Evolutionary conservation across 2,797 vertebrate species (phyloP), one percentile per base, ranked within the genome.

Genomic region (Platyrinchus mystaceus): DNA sequence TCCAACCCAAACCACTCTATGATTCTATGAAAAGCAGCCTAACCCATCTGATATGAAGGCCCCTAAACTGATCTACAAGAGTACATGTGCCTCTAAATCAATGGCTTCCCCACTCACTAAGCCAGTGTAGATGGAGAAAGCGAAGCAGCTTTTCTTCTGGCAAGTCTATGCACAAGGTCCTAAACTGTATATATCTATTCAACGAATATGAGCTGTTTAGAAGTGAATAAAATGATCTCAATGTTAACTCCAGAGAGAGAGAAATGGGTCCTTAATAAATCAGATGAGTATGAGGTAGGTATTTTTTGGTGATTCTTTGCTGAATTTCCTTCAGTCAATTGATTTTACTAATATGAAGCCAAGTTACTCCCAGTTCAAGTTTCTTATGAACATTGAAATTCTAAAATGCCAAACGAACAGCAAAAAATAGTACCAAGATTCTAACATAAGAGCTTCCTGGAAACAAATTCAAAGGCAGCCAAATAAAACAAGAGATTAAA

Each of bases 401-500:
- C n/a, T 71, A 49, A 89, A 89, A 83, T 82, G 26, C n/a, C 56
- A 87, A 87, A 79, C 18, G 7, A 86, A 21, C 19, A 56, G 3
- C 9, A 81, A 27, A 50, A 75, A 47, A 55, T 34, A 75, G 16
- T 59, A 47, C 64, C 30, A 67, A 14, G 16, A 82, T 74, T 92
- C 78, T 77, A 94, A 67, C 34, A 46, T 6, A 74, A 55, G 46
- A 87, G 81, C 53, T 96, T 78, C 75, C 75, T 75, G 47, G 93
- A 87, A 94, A 91, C 7, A 5, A 85, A 92, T 87, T 90, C 86
- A 96, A 95, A 95, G 75, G 50, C 75, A 89, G 39, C 26, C 84
- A 87, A 94, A 91, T 92, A 83, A 96, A 94, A 87, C 2, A 90
- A 73, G 64, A 93, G 34, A 92, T 90, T 94, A 89, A 93, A 94